These are phyloP conservation scores for Phoenicopterus ruber DNA, from an alignment of 2,113 vertebrate species.

Conservation along the genomic window DNA sequence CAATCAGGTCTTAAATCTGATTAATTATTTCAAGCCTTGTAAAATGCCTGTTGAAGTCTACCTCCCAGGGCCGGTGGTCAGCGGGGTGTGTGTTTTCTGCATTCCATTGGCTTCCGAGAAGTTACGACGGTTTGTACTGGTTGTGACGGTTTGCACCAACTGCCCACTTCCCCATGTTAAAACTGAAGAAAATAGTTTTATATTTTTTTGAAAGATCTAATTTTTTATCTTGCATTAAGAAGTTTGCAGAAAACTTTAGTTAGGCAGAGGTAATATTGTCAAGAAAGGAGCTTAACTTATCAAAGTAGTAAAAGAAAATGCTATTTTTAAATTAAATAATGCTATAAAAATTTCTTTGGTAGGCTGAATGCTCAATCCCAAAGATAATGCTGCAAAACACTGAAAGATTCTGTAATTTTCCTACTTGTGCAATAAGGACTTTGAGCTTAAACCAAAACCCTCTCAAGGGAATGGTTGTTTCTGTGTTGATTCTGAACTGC, in stretches of 20 bases:
- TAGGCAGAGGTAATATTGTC: background rate
- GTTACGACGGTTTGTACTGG: background rate
- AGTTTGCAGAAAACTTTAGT: background rate
- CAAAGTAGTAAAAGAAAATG: background rate
- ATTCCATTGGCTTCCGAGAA: background rate
- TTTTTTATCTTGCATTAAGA: background rate
- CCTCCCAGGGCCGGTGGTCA: background rate
- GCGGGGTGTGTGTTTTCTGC: background rate
- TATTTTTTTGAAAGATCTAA: background rate
- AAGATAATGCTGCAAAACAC: background rate
- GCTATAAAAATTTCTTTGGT: background rate
- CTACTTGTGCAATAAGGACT: background rate
- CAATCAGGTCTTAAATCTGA: background rate
- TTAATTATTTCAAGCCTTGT: background rate
- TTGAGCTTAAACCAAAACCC: background rate
- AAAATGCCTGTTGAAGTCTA: background rate
- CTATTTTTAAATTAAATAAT: background rate
- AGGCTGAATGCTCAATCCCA: background rate
- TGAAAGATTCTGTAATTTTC: background rate
- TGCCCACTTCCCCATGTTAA: background rate
- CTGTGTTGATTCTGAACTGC: background rate
- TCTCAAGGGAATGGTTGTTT: background rate
- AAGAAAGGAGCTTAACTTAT: background rate
- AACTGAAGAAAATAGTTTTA: background rate
- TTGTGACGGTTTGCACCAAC: background rate